phyloP scores from a whole-genome alignment of 2,888 invertebrate species.

The Clunio marinus region DNA sequence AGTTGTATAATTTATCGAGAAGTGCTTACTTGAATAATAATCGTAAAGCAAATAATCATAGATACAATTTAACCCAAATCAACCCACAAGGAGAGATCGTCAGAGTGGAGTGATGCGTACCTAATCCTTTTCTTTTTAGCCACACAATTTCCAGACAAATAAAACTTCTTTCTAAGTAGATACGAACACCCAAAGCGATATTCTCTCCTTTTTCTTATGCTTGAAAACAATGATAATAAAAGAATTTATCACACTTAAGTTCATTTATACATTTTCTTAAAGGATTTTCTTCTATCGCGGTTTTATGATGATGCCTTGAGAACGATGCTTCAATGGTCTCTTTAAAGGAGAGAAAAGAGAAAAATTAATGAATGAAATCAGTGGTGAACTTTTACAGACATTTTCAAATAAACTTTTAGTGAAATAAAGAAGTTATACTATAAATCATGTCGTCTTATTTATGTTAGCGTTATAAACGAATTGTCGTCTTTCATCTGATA shows the following conservation, averaged over 20 bases:
- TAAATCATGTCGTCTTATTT: no score
- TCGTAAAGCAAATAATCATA: conserved; percentile 1
- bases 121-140: neutral
- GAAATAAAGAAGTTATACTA: no score
- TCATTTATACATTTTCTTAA: conserved; percentile 20
- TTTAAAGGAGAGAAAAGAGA: no score
- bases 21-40: conserved; percentile 17
- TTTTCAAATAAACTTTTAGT: no score
- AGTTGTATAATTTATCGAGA: neutral
- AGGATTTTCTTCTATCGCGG: neutral
- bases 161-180: conserved; percentile 19
- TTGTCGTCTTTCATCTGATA: no score
- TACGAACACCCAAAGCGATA: neutral
- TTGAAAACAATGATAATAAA: conserved; percentile 35
- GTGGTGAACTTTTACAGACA: no score
- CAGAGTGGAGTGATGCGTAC: neutral
- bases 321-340: no score
- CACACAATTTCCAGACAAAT: conserved; percentile 18
- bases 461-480: no score
- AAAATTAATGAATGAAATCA: no score
- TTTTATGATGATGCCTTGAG: neutral
- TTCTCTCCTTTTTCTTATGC: neutral
- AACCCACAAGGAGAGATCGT: neutral
- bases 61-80: conserved; percentile 8
- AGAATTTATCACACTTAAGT: conserved; percentile 34